These are phyloP conservation scores for Helobdella robusta DNA, from an alignment of 2,888 invertebrate genomes.

Conservation along the genomic window DNA sequence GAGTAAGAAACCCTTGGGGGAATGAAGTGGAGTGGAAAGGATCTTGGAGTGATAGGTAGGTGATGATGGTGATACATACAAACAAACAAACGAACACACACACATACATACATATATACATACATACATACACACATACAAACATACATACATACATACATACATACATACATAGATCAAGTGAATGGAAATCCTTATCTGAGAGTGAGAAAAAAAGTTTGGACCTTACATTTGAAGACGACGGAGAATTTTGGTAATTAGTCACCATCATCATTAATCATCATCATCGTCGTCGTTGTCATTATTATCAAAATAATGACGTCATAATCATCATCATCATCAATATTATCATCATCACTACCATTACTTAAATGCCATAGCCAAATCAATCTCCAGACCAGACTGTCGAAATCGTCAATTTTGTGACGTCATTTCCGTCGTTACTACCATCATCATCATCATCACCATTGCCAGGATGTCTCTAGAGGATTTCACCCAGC, in stretches of 20 bases:
- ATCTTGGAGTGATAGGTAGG: slow-evolving; percentile 72
- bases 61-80: too few relatives aligned
- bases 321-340: background rate
- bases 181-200: slow-evolving; percentile 84
- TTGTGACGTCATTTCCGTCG: too few relatives aligned
- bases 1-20: slow-evolving; percentile 88
- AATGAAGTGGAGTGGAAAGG: slow-evolving; percentile 92
- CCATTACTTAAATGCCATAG: background rate
- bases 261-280: background rate
- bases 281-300: background rate
- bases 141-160: slow-evolving; percentile 1
- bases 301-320: background rate
- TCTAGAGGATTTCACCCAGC: slow-evolving; percentile 70
- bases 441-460: too few relatives aligned
- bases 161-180: slow-evolving; percentile 55
- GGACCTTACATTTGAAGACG: slow-evolving; percentile 80
- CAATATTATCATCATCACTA: background rate
- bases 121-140: slow-evolving; percentile 13
- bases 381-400: too few relatives aligned
- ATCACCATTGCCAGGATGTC: slow-evolving; percentile 44
- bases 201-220: slow-evolving; percentile 74
- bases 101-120: slow-evolving; percentile 19
- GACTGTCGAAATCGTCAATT: too few relatives aligned
- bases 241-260: slow-evolving; percentile 85
- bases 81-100: too few relatives aligned